These are phyloP conservation scores for Chloroceryle aenea DNA, from an alignment of 2,113 vertebrate genomes.

Conservation along the genomic window DNA sequence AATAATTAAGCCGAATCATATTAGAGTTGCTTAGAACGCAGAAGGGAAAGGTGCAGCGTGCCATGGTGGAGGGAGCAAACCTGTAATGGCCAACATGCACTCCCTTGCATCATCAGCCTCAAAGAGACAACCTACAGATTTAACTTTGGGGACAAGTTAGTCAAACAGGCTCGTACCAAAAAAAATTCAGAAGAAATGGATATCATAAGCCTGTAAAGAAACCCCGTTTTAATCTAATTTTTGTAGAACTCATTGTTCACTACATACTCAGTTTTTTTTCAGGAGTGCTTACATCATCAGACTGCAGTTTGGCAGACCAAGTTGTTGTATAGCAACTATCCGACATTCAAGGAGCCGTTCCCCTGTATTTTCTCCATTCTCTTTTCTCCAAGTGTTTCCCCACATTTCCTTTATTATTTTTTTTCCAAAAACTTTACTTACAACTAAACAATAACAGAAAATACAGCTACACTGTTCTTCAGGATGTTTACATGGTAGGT, in stretches of 20 bases:
- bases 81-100: rapidly evolving
- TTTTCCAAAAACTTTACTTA: neutral
- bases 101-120: rapidly evolving
- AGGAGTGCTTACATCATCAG: neutral
- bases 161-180: neutral
- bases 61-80: rapidly evolving
- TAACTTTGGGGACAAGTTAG: neutral
- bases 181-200: neutral
- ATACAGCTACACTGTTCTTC: neutral
- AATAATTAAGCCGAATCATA: neutral
- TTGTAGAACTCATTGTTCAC: neutral
- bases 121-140: neutral
- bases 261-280: neutral
- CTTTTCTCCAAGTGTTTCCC: neutral
- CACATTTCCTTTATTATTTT: rapidly evolving
- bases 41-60: neutral
- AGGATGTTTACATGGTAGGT: neutral
- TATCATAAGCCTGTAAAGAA: neutral
- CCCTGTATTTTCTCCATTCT: neutral
- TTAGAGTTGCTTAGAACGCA: neutral
- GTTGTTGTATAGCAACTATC: neutral
- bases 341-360: neutral
- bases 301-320: neutral
- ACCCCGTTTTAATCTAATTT: neutral
- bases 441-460: neutral